Evolutionary conservation across 2,888 invertebrate species (phyloP).

Genomic region (Chesias legatella): DNA sequence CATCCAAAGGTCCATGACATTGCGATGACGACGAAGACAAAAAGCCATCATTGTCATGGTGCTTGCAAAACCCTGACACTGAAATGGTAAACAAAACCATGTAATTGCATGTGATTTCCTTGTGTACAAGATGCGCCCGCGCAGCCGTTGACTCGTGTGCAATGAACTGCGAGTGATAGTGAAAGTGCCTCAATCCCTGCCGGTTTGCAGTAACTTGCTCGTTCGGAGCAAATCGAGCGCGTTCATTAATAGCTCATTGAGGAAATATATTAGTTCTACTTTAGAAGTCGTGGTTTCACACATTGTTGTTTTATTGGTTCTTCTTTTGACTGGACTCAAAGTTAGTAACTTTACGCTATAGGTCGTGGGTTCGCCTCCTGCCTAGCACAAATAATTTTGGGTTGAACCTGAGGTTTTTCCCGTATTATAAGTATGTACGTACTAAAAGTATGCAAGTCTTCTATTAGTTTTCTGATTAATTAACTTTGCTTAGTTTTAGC

Average conservation of each 20-base stretch:
- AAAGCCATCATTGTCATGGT: not conserved
- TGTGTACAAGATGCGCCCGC: conserved; percentile 17
- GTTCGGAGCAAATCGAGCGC: conserved; percentile 12
- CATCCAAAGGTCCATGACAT: conserved; percentile 7
- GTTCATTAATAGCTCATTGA: conserved; percentile 8
- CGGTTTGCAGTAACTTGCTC: conserved; percentile 17
- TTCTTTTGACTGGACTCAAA: too few species aligned
- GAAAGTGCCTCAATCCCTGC: conserved; percentile 26
- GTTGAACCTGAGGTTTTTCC: too few species aligned
- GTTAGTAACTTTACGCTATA: too few species aligned
- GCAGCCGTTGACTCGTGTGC: conserved; percentile 27
- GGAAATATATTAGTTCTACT: conserved; percentile 2
- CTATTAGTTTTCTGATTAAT: too few species aligned
- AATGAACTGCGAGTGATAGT: conserved; percentile 32
- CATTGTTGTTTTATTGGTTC: too few species aligned
- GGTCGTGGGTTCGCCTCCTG: too few species aligned
- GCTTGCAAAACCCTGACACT: not conserved
- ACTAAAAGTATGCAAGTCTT: too few species aligned
- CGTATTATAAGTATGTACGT: too few species aligned
- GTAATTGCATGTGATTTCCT: conserved; percentile 27
- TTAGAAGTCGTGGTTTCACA: too few species aligned
- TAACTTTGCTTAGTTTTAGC: too few species aligned
- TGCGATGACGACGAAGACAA: not conserved
- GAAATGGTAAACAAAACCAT: conserved; percentile 14
- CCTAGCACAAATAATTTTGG: too few species aligned